Evolutionary conservation across 2,888 invertebrate species (phyloP).

Genomic region (Trissolcus japonicus): DNA sequence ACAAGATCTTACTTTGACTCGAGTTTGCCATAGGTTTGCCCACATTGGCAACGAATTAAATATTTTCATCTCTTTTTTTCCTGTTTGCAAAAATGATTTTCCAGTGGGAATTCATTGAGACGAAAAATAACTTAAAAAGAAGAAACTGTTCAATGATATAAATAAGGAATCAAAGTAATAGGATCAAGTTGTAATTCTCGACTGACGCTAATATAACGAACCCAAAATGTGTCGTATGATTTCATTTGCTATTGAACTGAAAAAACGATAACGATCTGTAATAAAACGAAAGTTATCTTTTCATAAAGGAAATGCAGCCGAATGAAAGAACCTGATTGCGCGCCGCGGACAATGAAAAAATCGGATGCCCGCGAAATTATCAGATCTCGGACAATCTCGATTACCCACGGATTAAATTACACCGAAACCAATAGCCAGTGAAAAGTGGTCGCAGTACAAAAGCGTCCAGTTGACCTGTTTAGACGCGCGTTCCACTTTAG

Average conservation of each 20-base stretch:
- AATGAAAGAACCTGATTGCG: conserved; percentile 6
- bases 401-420: conserved; percentile 34
- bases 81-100: no score
- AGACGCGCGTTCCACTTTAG: conserved; percentile 37
- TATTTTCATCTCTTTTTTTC: no score
- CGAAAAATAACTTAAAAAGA: no score
- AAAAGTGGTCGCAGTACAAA: conserved; percentile 51
- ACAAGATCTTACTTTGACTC: conserved; percentile 44
- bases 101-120: no score
- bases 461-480: conserved; percentile 46
- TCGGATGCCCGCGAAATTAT: conserved; percentile 32
- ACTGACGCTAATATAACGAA: conserved; percentile 4
- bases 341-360: conserved; percentile 29
- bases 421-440: conserved; percentile 42
- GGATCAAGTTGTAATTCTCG: neutral
- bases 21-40: conserved; percentile 15
- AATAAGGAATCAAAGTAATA: neutral
- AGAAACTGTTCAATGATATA: no score
- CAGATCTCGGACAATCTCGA: conserved; percentile 28
- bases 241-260: neutral
- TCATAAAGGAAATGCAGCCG: conserved; percentile 13
- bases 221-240: neutral
- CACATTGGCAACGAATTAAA: no score
- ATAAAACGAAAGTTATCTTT: conserved; percentile 29
- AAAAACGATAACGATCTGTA: conserved; percentile 8